Evolutionary conservation across 2,888 invertebrate species (phyloP), one percentile per base, ranked within the genome.

Genomic region (Hipparchia semele): DNA sequence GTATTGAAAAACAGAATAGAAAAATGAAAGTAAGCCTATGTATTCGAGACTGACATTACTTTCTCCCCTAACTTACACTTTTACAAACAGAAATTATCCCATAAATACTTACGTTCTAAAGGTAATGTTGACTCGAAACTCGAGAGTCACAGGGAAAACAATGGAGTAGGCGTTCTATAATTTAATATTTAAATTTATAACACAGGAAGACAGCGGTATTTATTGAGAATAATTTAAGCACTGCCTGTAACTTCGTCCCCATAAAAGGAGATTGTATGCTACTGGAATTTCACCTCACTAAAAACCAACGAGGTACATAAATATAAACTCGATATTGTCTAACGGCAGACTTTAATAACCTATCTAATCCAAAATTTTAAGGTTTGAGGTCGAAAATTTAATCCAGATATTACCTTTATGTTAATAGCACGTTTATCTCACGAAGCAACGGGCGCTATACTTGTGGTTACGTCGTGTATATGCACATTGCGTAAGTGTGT

Each of bases 11-110:
- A 64, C 45, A 62, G 49, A 46, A 39, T 62, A 68, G 33, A 68
- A 59, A 73, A 75, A 64, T 54, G 74, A 75, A 75, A 75, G 74
- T 75, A 54, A 67, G 58, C 49, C 72, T 71, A 65, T 60, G 62
- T 70, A 68, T 73, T 56, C 3, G 10, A 56, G 39, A 64, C 65
- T 61, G 70, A 68, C 69, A 68, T 70, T 51, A 75, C 75, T 75
- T 76, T 76, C 75, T 70, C 75, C 56, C 67, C 72, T 70, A 69
- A 71, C 72, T 68, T 70, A 70, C 68, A 72, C 64, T 58, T 76
- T 72, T 65, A 68, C 60, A 70, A 8, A 59, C 68, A 64, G 73
- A 70, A 70, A 75, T 68, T 64, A 68, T 54, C 70, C 12, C 68
- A 72, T 68, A 10, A 68, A 64, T 60, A 69, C 46, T 67, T 75